phyloP scores from a whole-genome alignment of 2,888 invertebrate species.

The Mechanitis mazaeus region DNA sequence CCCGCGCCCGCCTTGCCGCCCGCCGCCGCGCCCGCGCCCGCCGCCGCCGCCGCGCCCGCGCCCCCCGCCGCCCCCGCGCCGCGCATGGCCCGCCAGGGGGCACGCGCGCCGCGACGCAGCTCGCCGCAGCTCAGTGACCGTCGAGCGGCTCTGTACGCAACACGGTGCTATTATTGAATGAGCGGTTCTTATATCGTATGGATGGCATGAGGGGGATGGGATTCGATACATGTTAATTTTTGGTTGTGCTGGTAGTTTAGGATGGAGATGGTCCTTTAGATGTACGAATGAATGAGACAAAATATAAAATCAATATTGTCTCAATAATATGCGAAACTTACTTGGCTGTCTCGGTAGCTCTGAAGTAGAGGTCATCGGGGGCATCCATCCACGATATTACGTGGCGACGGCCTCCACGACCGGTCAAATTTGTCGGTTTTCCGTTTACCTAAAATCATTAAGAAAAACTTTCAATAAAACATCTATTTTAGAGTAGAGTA shows the following conservation, averaged over 20 bases:
- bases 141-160: slow-evolving; percentile 82
- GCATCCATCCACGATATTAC: slow-evolving; percentile 99
- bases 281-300: not conserved
- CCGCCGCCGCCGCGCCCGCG: slow-evolving; percentile 79
- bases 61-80: slow-evolving; percentile 78
- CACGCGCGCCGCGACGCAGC: slow-evolving; percentile 88
- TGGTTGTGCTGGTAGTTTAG: too few relatives aligned
- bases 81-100: slow-evolving; percentile 83
- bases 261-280: too few relatives aligned
- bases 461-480: too few relatives aligned
- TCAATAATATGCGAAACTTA: slow-evolving; percentile 64
- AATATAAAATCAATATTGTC: not conserved
- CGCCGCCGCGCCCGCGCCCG: slow-evolving; percentile 29
- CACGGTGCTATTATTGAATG: not conserved
- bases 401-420: slow-evolving; percentile 90
- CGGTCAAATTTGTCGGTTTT: slow-evolving; percentile 87
- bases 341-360: slow-evolving; percentile 94
- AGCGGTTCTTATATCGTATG: too few relatives aligned
- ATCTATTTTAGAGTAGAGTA: too few relatives aligned
- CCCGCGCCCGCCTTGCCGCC: slow-evolving; percentile 31
- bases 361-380: slow-evolving; percentile 97
- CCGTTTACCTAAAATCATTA: slow-evolving; percentile 79
- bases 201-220: too few relatives aligned
- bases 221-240: too few relatives aligned
- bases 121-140: slow-evolving; percentile 87